Base-by-base conservation (phyloP, 1,140 invertebrate species). In the Sesamia nonagrioides region DNA sequence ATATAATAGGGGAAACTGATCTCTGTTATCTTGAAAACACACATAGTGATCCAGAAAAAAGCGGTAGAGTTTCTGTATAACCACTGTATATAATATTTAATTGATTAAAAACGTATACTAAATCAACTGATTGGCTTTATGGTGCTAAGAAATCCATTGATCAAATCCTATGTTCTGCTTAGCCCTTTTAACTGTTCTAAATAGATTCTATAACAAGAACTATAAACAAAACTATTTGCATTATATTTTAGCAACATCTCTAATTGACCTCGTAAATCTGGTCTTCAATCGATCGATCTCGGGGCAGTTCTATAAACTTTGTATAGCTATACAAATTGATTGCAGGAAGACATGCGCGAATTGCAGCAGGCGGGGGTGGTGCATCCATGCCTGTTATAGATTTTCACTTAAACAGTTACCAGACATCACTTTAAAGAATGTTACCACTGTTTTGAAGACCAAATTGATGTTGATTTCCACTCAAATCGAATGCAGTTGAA, bases 231-330 rank as follows among this genome's bases (percentile, higher is more conserved):
- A 66, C 61, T 66, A 66, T 66, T 40, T 13, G 18, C 37, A 42
- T 21, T 21, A 21, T 7, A 45, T 66, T 8, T 8, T 1, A 45
- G 37, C 3, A 21, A 66, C 61, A 37, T 66, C 61, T 42, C 37
- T 66, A 66, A 66, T 66, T 66, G 61, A 66, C 61, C 61, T 66
- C 61, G 61, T 66, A 66, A 66, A 66, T 40, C 37, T 18, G 4
- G 56, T 42, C 61, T n/a, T 66, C 37, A 66, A 66, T 66, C 61
- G 61, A 66, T 66, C 61, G 60, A 66, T 42, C 35, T 42, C 5
- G 21, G 4, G 37, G 33, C 58, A n/a, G 33, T 35, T 17, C 15
- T 13, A 27, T 27, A 27, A 1, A 3, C 27, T 27, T 27, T 1
- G 1, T 27, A 27, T 27, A 27, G 27, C 27, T 27, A 27, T 3